Evolutionary conservation across 2,797 vertebrate species (phyloP).

Genomic region (Takifugu rubripes): DNA sequence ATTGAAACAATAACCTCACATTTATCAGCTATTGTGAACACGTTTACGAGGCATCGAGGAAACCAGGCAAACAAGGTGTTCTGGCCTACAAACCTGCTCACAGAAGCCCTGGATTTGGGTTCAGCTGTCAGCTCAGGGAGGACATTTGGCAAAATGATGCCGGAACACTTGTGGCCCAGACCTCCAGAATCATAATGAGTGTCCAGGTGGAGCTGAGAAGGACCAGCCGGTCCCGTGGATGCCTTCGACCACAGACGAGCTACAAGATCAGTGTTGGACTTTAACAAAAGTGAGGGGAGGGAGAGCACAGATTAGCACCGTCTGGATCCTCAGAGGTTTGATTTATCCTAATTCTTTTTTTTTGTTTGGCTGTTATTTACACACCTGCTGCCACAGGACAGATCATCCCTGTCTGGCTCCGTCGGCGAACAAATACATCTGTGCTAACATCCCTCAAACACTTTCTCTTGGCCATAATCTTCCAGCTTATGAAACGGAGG

Average conservation of each 20-base stretch:
- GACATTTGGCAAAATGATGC: conserved; percentile 75
- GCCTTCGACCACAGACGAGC: conserved; percentile 60
- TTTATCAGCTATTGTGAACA: not conserved
- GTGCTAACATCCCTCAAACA: conserved; percentile 15
- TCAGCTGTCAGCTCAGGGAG: conserved; percentile 61
- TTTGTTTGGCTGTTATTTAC: conserved; percentile 67
- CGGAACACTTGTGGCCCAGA: conserved; percentile 58
- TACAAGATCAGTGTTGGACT: conserved; percentile 50
- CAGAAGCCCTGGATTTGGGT: conserved; percentile 55
- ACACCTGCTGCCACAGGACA: conserved; percentile 65
- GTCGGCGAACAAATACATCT: conserved; percentile 27
- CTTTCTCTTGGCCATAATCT: conserved; percentile 26
- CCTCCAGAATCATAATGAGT: conserved; percentile 75
- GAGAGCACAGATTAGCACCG: conserved; percentile 32
- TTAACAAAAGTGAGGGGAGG: conserved; percentile 26
- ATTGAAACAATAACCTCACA: not conserved
- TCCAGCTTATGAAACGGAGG: conserved; percentile 26
- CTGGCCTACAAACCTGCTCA: conserved; percentile 54
- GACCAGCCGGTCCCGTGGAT: conserved; percentile 20
- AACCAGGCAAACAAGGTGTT: conserved; percentile 26
- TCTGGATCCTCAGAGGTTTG: conserved; percentile 47
- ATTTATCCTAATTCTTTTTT: conserved; percentile 56
- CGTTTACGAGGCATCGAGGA: conserved; percentile 15
- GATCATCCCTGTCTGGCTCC: conserved; percentile 12
- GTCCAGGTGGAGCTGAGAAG: conserved; percentile 29